Evolutionary conservation across 2,888 invertebrate species (phyloP).

Genomic region (Holacanthella duospinosa): DNA sequence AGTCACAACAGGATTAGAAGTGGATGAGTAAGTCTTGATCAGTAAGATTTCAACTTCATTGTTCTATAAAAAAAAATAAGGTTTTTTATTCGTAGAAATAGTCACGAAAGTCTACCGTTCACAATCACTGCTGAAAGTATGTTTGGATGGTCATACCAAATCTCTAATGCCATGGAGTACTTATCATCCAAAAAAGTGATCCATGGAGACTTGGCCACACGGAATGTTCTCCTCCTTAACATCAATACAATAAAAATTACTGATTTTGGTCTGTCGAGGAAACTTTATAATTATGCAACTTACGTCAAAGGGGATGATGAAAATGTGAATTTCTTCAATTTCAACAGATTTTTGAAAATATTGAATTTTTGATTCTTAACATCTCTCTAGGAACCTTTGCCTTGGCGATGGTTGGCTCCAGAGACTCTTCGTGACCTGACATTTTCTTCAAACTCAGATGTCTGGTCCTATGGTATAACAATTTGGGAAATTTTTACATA

Average conservation of each 20-base stretch:
- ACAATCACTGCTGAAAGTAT: neutral
- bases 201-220: slow-evolving; percentile 10
- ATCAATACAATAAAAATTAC: slow-evolving; percentile 5
- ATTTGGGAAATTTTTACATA: slow-evolving; percentile 5
- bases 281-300: slow-evolving; percentile 6
- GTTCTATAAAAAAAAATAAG: too few relatives aligned
- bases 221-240: slow-evolving; percentile 7
- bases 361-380: neutral
- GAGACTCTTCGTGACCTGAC: slow-evolving; percentile 4
- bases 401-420: slow-evolving; percentile 18
- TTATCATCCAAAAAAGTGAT: neutral
- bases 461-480: slow-evolving; percentile 12
- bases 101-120: neutral
- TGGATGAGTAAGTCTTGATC: too few relatives aligned
- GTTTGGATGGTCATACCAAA: slow-evolving; percentile 1
- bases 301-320: slow-evolving; percentile 8
- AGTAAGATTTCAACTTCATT: too few relatives aligned
- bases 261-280: slow-evolving; percentile 9
- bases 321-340: neutral
- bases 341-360: neutral
- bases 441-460: slow-evolving; percentile 13
- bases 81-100: too few relatives aligned
- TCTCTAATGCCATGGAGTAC: slow-evolving; percentile 1
- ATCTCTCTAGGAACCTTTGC: slow-evolving; percentile 2
- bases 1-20: too few relatives aligned